These are phyloP conservation scores for Apoderus coryli DNA, from an alignment of 2,888 invertebrate species.

Conservation along the genomic window DNA sequence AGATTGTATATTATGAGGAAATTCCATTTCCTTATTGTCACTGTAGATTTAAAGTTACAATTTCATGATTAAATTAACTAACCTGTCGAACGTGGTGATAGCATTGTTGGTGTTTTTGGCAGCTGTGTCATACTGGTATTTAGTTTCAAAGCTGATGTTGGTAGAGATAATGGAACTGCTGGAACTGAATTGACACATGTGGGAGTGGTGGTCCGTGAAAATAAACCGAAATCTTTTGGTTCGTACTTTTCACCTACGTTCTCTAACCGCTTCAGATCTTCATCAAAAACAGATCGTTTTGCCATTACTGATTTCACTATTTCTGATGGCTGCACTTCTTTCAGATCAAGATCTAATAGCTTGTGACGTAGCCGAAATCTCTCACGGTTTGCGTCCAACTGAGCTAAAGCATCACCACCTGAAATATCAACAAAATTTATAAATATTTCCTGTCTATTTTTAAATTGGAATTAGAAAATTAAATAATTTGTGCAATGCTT, in stretches of 20 bases:
- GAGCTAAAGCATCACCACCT: constrained; percentile 37
- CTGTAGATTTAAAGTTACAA: too few species aligned
- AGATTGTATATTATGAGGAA: too few species aligned
- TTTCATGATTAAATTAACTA: too few species aligned
- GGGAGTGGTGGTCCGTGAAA: constrained; percentile 20
- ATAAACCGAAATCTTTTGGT: constrained; percentile 39
- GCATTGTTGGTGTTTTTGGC: constrained; percentile 29
- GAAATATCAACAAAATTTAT: too few species aligned
- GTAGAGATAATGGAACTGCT: constrained; percentile 11
- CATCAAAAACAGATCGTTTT: constrained; percentile 89
- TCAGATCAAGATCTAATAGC: constrained; percentile 56
- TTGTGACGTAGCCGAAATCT: constrained; percentile 48
- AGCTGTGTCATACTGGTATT: constrained; percentile 21
- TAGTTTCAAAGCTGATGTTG: constrained; percentile 18
- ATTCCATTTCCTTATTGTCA: too few species aligned
- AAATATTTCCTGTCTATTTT: too few species aligned
- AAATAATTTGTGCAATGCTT: too few species aligned
- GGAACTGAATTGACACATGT: constrained; percentile 10
- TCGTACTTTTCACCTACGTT: constrained; percentile 75
- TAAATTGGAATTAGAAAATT: too few species aligned
- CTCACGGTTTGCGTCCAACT: constrained; percentile 40
- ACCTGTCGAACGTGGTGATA: constrained; percentile 29
- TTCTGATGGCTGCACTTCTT: constrained; percentile 68
- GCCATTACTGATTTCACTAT: constrained; percentile 85
- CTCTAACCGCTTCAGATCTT: constrained; percentile 84